phyloP scores from a whole-genome alignment of 2,113 vertebrate species.

The Poicephalus meyeri region DNA sequence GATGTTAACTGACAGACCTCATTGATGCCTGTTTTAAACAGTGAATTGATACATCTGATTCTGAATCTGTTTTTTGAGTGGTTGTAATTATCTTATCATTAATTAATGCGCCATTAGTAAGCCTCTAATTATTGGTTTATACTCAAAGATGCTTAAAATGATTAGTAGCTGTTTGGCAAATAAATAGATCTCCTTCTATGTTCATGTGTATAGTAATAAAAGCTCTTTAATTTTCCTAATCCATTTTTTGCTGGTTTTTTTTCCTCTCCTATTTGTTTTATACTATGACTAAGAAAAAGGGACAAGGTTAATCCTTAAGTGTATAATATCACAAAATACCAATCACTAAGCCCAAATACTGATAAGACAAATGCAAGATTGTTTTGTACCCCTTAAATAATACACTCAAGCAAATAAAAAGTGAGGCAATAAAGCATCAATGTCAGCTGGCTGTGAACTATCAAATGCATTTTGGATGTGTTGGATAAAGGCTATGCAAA shows the following conservation, averaged over 20 bases:
- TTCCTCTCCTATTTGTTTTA: not conserved
- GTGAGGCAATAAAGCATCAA: not conserved
- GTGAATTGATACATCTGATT: not conserved
- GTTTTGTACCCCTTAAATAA: not conserved
- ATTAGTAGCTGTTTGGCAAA: not conserved
- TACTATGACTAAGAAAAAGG: not conserved
- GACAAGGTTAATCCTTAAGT: not conserved
- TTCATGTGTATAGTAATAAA: not conserved
- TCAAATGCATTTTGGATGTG: not conserved
- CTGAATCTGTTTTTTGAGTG: not conserved
- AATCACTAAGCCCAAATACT: not conserved
- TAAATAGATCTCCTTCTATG: not conserved
- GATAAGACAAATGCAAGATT: not conserved
- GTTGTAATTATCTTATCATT: not conserved
- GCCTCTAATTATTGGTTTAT: not conserved
- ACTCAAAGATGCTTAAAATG: not conserved
- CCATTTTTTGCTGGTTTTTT: fast-evolving
- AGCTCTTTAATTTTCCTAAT: not conserved
- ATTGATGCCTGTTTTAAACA: not conserved
- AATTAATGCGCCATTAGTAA: not conserved
- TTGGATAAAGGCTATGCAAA: not conserved
- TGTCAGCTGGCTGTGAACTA: not conserved
- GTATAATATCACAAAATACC: not conserved
- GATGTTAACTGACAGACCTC: not conserved
- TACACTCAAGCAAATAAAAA: not conserved